Evolutionary conservation across 2,888 invertebrate genomes (phyloP).

Genomic region (Silvanus unidentatus): DNA sequence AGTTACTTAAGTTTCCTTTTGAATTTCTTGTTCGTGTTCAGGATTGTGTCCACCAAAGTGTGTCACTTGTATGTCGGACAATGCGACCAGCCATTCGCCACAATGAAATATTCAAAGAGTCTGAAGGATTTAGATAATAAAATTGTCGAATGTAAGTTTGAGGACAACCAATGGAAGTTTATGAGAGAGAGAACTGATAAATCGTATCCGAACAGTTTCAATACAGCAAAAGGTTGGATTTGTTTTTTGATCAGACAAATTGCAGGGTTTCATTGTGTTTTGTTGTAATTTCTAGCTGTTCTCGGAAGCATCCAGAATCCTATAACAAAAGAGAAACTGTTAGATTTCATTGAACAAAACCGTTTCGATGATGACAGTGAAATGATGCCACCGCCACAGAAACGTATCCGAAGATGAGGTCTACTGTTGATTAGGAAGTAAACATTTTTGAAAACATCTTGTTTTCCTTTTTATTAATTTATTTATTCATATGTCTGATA

Average conservation of each 20-base stretch:
- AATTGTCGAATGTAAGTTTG: slow-evolving; percentile 91
- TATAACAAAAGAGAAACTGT: slow-evolving; percentile 74
- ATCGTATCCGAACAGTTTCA: slow-evolving; percentile 84
- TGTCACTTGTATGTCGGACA: slow-evolving; percentile 78
- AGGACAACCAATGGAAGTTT: slow-evolving; percentile 79
- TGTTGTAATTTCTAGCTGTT: slow-evolving; percentile 74
- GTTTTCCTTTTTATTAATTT: slow-evolving; percentile 4
- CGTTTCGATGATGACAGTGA: slow-evolving; percentile 62
- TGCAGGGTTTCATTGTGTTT: slow-evolving; percentile 10
- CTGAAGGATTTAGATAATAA: slow-evolving; percentile 79
- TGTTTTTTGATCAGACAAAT: slow-evolving; percentile 12
- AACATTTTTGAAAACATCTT: no score
- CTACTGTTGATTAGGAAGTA: background rate
- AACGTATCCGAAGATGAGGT: slow-evolving; percentile 48
- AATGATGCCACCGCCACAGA: slow-evolving; percentile 67
- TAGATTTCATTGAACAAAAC: slow-evolving; percentile 64
- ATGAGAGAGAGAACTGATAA: slow-evolving; percentile 97
- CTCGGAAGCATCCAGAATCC: slow-evolving; percentile 75
- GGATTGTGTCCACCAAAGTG: slow-evolving; percentile 38
- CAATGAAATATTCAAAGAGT: slow-evolving; percentile 74
- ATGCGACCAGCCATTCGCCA: slow-evolving; percentile 58
- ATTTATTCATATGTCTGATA: slow-evolving; percentile 8
- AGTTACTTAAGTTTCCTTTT: background rate
- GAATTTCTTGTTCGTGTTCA: slow-evolving; percentile 17
- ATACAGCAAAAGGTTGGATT: slow-evolving; percentile 70